Percentiles rank a stretch among this genome's conserved stretches.
Evolutionary conservation across 2,797 vertebrate species (phyloP).

Genomic region (Crax fasciolata): DNA sequence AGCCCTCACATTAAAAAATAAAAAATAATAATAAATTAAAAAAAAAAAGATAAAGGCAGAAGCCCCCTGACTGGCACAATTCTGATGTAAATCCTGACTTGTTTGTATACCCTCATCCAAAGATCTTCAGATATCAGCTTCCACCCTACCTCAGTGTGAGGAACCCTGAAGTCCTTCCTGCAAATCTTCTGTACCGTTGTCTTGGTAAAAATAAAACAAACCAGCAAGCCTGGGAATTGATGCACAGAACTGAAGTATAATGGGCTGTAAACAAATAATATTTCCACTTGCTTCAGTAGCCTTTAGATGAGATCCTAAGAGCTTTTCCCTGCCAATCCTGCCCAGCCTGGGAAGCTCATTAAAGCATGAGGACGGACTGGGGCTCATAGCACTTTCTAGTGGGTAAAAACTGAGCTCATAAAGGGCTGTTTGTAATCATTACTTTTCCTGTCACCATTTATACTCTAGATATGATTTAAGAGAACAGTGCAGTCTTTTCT

Average conservation of each 20-base stretch:
- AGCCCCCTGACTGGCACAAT: rapidly evolving
- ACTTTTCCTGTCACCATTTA: not conserved
- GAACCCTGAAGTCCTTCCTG: not conserved
- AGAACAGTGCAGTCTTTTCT: not conserved
- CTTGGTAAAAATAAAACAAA: not conserved
- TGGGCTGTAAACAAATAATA: not conserved
- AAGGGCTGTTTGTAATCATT: not conserved
- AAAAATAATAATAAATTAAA: not conserved
- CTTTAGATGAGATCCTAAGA: not conserved
- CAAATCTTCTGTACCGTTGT: not conserved
- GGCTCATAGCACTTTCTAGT: not conserved
- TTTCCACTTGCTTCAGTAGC: not conserved
- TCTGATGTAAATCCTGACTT: rapidly evolving
- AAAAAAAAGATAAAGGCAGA: not conserved
- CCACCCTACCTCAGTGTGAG: rapidly evolving
- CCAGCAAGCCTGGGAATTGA: not conserved
- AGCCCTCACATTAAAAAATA: not conserved
- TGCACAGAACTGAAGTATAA: not conserved
- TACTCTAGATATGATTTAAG: not conserved
- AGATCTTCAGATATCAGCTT: not conserved
- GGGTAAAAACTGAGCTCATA: not conserved
- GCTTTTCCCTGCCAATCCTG: not conserved
- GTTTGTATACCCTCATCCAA: not conserved
- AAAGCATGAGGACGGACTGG: not conserved
- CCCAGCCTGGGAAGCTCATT: not conserved